Conservation (phyloP, 2,797 vertebrate genomes). For the Anolis apletophallus region DNA sequence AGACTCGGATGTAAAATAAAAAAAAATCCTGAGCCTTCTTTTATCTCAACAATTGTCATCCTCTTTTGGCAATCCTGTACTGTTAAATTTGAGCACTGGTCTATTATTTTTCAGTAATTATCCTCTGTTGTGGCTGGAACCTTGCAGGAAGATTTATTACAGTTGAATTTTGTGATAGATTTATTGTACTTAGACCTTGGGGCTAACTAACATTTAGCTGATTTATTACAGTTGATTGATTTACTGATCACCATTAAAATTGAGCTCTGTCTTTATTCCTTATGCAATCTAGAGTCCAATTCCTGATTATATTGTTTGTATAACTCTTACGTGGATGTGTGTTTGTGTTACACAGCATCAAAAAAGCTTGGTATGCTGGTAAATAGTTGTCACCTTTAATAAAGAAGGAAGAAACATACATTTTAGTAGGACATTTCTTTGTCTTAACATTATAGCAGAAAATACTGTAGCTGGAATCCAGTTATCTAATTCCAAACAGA, state of each 20-base stretch:
- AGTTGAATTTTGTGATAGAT: neutral
- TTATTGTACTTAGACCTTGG: neutral
- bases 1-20: too few relatives aligned
- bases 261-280: neutral
- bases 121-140: neutral
- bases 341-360: neutral
- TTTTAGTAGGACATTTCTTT: neutral
- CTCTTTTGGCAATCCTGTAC: neutral
- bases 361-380: neutral
- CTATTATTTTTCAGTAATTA: neutral
- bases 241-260: neutral
- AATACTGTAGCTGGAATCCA: neutral
- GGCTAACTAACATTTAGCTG: neutral
- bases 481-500: too few relatives aligned
- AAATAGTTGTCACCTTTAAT: neutral
- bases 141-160: neutral
- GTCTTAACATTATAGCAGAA: neutral
- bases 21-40: neutral
- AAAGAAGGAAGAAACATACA: neutral
- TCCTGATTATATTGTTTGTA: neutral
- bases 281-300: neutral
- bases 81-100: neutral
- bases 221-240: neutral
- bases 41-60: neutral
- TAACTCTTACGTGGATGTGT: neutral